Evolutionary conservation across 2,888 invertebrate genomes (phyloP), one percentile per base, ranked within the genome.

Genomic region (Baronia brevicornis): DNA sequence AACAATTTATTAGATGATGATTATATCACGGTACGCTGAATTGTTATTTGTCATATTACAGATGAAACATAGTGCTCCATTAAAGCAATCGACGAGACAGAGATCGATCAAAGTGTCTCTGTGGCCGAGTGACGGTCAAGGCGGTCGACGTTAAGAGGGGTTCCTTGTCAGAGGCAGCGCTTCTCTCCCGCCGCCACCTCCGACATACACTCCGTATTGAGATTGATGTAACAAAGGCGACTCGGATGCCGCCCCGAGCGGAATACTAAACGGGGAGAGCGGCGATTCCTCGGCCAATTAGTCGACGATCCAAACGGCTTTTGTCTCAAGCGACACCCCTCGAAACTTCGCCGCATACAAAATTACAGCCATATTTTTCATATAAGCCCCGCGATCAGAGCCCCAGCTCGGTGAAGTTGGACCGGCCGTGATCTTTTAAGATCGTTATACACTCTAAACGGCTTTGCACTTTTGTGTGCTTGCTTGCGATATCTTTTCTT

Each of bases 161-260:
- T 73, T 78, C 39, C 79, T 79, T 82, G 82, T 82, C 67, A 60
- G 58, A 53, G 50, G 48, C 48, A 50, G 50, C 66, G 64, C 60
- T 72, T 75, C 79, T 77, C 74, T 60, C 59, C 48, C 51, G 56
- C 65, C 77, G 82, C 80, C 82, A 59, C 48, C 51, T 55, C 65
- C 77, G 82, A 80, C 82, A 80, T 72, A 69, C 66, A 64, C 56
- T 48, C 58, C 62, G 67, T 78, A 82, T 80, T 82, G 80, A 82
- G 80, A 82, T 82, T 82, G 82, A 82, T 82, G 79, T 70, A 65
- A 57, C 53, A 51, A 62, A 63, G 72, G 69, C 60, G 60, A 50
- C 51, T 53, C 53, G 54, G 59, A 58, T 52, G 48, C 59, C 48
- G 55, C 54, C 57, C 51, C 61, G 59, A 49, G 50, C 68, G 60